Evolutionary conservation across 2,797 vertebrate genomes (phyloP), one percentile per base, ranked within the genome.

Genomic region (Silurus aristotelis): DNA sequence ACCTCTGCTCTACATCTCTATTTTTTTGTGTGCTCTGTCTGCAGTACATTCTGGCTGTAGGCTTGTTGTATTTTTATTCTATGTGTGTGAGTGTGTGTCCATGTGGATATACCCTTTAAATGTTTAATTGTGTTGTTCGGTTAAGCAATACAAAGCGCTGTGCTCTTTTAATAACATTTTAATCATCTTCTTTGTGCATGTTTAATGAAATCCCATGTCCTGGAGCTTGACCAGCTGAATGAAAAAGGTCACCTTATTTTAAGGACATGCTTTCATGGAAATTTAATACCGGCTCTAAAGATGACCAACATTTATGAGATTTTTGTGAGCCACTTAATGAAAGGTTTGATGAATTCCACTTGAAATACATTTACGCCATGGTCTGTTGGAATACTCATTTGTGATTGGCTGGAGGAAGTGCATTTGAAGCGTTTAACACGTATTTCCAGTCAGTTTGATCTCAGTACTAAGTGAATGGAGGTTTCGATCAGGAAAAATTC

Each of bases 51-150:
- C 72, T 48, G 43, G 38, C 10, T 82, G 5, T 10, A 61, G 81
- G 55, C 68, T 55, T 56, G 55, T 67, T 52, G 8, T 63, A 22
- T 12, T 46, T 13, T 63, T 38, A 15, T 15, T n/a, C 13, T 78
- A 0, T 78, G 5, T 43, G 7, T 58, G 6, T 27, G 3, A 31
- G 55, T 76, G 73, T 58, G 25, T 14, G 56, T 76, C 71, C 46
- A 19, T 56, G n/a, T 77, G 56, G 8, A 31, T 58, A 38, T 77
- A 79, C 31, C 12, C 55, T 79, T 79, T 63, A 79, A 63, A 63
- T 79, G 79, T 90, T 85, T 89, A 87, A 87, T 87, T 84, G 73
- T 66, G 14, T 77, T 89, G 73, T 80, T 85, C 80, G 55, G 43
- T 82, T 83, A 82, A 86, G 81, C 60, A 84, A 77, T 83, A 84